A percentile compares a stretch with the other conserved stretches of the same genome.
Evolutionary conservation across 2,888 invertebrate species (phyloP).

Genomic region (Drosophila niveifrons): DNA sequence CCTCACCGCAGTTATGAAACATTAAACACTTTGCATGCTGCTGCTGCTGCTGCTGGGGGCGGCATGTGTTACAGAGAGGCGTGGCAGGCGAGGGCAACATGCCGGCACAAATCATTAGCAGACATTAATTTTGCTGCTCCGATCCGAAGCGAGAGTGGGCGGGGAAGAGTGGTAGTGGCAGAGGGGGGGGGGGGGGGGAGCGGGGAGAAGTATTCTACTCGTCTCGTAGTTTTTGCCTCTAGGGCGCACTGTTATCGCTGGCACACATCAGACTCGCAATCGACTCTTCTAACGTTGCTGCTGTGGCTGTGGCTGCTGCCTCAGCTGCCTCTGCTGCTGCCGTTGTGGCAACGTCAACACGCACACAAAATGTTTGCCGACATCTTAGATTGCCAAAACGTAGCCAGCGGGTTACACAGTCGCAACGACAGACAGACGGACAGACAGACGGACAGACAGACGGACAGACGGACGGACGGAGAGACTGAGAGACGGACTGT

Average conservation of each 20-base stretch:
- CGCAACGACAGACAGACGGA: conserved; percentile 15
- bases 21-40: conserved; percentile 73
- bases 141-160: conserved; percentile 13
- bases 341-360: conserved; percentile 61
- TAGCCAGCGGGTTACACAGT: conserved; percentile 71
- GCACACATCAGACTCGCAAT: conserved; percentile 62
- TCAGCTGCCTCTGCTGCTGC: conserved; percentile 30
- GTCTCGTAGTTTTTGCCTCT: conserved; percentile 57
- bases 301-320: conserved; percentile 10
- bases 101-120: conserved; percentile 78
- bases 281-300: conserved; percentile 16
- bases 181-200: neutral
- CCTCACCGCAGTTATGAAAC: conserved; percentile 70
- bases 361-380: conserved; percentile 77
- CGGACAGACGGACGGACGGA: neutral
- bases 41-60: conserved; percentile 24
- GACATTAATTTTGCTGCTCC: conserved; percentile 70
- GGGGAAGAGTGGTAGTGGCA: too few species aligned
- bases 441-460: conserved; percentile 1
- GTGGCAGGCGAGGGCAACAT: conserved; percentile 42
- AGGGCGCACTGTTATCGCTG: conserved; percentile 65
- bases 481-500: neutral
- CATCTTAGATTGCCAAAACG: conserved; percentile 78
- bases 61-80: conserved; percentile 7
- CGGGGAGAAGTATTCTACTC: conserved; percentile 29